phyloP scores from a whole-genome alignment of 2,888 invertebrate species.

The Pteria penguin region DNA sequence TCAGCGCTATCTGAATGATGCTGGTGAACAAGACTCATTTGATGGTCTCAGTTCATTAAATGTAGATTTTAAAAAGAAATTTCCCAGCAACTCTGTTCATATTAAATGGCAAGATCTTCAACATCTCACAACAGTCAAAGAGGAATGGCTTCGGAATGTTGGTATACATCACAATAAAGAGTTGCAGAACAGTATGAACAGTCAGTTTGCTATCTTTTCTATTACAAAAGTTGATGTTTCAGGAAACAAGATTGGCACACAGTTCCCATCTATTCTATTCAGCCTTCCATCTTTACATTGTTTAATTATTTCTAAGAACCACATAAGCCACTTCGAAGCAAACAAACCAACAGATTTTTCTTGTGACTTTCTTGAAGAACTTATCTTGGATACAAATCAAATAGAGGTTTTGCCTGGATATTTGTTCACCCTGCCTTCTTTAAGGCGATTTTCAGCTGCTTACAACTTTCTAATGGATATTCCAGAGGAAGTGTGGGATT shows the following conservation, averaged over 20 bases:
- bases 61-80: constrained; percentile 50
- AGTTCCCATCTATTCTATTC: constrained; percentile 90
- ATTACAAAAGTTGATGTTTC: constrained; percentile 96
- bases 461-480: constrained; percentile 92
- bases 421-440: constrained; percentile 89
- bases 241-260: constrained; percentile 88
- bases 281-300: constrained; percentile 88
- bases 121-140: constrained; percentile 84
- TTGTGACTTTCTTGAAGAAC: constrained; percentile 89
- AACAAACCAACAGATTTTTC: constrained; percentile 62
- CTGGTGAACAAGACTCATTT: constrained; percentile 79
- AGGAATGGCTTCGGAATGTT: constrained; percentile 92
- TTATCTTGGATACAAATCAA: constrained; percentile 91
- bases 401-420: constrained; percentile 90
- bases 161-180: constrained; percentile 91
- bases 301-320: constrained; percentile 89
- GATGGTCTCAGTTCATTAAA: constrained; percentile 62
- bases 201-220: constrained; percentile 88
- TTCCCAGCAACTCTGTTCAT: constrained; percentile 83
- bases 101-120: constrained; percentile 92
- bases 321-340: constrained; percentile 88
- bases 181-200: constrained; percentile 85
- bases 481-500: constrained; percentile 75
- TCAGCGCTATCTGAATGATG: constrained; percentile 83
- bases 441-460: constrained; percentile 91